Percentiles rank a stretch among this genome's conserved stretches.
Conservation (phyloP, 2,797 vertebrate genomes). For the Sandelia bainsii region DNA sequence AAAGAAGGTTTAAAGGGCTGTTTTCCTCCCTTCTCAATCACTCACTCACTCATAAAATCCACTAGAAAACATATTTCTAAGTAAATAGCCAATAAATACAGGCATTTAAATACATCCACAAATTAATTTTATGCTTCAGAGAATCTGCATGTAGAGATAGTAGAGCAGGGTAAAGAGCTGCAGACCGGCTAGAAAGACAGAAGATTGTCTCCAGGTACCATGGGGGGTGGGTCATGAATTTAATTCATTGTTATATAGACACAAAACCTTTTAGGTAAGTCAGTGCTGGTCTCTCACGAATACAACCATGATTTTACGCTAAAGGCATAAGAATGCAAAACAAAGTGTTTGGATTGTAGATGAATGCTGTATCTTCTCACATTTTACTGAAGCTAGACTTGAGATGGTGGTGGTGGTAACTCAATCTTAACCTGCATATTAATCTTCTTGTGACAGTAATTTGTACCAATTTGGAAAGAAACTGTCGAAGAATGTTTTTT, state of each 20-base stretch:
- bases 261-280: not conserved
- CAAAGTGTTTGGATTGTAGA: not conserved
- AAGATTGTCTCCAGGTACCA: not conserved
- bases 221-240: not conserved
- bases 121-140: not conserved
- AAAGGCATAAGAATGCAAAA: not conserved
- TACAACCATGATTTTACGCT: not conserved
- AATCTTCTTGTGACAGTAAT: no score
- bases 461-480: no score
- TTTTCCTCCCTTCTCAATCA: not conserved
- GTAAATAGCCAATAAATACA: not conserved
- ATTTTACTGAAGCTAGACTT: not conserved
- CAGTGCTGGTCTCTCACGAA: not conserved
- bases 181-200: not conserved
- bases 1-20: not conserved
- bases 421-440: no score
- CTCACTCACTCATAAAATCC: no score
- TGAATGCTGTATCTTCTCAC: no score
- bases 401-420: no score
- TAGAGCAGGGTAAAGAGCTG: not conserved
- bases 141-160: not conserved
- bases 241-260: not conserved
- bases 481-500: no score
- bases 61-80: not conserved
- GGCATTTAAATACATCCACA: not conserved